Evolutionary conservation across 2,888 invertebrate species (phyloP).

Genomic region (Myopa tessellatipennis): DNA sequence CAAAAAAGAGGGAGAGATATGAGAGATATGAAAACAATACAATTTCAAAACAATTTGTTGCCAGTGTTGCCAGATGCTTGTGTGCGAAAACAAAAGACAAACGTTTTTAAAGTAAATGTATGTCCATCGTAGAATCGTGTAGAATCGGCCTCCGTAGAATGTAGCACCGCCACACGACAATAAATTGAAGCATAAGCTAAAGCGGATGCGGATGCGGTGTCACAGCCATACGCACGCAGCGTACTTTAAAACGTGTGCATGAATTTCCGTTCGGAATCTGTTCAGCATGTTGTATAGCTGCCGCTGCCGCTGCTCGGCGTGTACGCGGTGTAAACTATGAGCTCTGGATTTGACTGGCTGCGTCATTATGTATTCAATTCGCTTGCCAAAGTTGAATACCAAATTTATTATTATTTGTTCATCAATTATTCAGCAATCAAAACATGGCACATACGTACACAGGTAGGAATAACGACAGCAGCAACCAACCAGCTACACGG

Average conservation of each 20-base stretch:
- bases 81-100: neutral
- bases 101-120: neutral
- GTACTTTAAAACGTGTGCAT: neutral
- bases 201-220: neutral
- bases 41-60: slow-evolving; percentile 25
- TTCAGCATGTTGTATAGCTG: slow-evolving; percentile 1
- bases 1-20: neutral
- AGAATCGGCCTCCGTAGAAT: no score
- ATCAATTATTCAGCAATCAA: slow-evolving; percentile 44
- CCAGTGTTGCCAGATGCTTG: slow-evolving; percentile 18
- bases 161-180: neutral
- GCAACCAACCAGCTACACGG: neutral
- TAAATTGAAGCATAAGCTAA: slow-evolving; percentile 2
- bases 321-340: neutral
- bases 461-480: neutral
- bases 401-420: slow-evolving; percentile 40
- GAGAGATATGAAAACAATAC: no score
- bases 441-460: neutral
- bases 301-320: neutral
- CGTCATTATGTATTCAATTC: slow-evolving; percentile 43
- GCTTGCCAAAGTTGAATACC: slow-evolving; percentile 40
- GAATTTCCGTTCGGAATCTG: neutral
- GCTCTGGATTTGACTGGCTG: neutral
- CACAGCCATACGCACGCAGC: neutral
- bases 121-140: neutral